These are phyloP conservation scores for Zeuzera pyrina DNA, from an alignment of 2,888 invertebrate species.

Conservation along the genomic window DNA sequence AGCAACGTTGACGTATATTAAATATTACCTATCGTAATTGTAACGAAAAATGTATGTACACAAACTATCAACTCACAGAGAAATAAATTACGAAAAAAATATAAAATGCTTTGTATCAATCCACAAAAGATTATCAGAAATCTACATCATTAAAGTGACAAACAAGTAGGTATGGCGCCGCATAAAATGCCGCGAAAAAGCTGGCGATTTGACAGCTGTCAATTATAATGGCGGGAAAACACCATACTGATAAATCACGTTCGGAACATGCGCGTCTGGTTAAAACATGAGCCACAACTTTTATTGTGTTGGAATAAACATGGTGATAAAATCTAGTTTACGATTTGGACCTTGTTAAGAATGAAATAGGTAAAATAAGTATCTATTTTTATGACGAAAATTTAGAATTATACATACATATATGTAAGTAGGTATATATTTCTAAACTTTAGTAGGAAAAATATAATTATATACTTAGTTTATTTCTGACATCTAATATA, in stretches of 20 bases:
- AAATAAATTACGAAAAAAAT: background rate
- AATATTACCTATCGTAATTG: too few species aligned
- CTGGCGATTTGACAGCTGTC: conserved; percentile 63
- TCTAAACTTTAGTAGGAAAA: too few species aligned
- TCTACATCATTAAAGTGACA: conserved; percentile 31
- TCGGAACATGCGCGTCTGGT: conserved; percentile 18
- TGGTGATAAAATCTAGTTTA: conserved; percentile 1
- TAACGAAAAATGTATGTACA: background rate
- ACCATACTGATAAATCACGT: conserved; percentile 36
- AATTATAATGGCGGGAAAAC: conserved; percentile 49
- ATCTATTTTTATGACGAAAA: too few species aligned
- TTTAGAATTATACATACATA: too few species aligned
- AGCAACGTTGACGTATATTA: too few species aligned
- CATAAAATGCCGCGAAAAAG: conserved; percentile 53
- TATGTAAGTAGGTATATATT: too few species aligned
- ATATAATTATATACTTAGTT: too few species aligned
- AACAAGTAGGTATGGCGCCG: conserved; percentile 26
- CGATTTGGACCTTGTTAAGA: too few species aligned
- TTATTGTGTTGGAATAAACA: conserved; percentile 15
- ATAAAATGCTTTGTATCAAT: background rate
- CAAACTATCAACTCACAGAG: background rate
- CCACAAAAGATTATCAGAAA: conserved; percentile 38
- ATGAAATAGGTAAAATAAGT: too few species aligned
- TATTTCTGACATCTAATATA: too few species aligned
- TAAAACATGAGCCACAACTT: conserved; percentile 17